phyloP scores from a whole-genome alignment of 2,797 vertebrate species.

The Falco berigora region DNA sequence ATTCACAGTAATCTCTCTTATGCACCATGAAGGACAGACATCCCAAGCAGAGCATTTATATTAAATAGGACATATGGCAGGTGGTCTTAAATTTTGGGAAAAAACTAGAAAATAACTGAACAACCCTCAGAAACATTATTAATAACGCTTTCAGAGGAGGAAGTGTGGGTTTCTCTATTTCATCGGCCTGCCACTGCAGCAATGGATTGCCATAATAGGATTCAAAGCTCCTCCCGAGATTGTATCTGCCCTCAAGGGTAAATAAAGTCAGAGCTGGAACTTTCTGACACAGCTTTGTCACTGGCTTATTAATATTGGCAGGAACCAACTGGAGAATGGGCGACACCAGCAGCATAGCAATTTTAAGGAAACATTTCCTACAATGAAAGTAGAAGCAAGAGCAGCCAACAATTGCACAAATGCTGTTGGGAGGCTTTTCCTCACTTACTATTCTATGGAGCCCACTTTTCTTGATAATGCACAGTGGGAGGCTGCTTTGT shows the following conservation, averaged over 20 bases:
- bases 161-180: not conserved
- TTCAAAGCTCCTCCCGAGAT: not conserved
- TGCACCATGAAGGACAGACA: not conserved
- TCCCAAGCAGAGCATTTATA: not conserved
- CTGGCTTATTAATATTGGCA: not conserved
- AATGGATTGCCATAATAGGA: not conserved
- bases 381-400: not conserved
- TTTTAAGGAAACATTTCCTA: not conserved
- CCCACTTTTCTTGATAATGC: not conserved
- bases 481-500: not conserved
- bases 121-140: not conserved
- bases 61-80: not conserved
- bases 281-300: slow-evolving; percentile 18
- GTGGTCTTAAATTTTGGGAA: not conserved
- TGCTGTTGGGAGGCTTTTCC: not conserved
- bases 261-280: slow-evolving; percentile 11
- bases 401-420: not conserved
- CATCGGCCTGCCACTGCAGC: not conserved
- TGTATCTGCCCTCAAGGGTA: slow-evolving; percentile 38
- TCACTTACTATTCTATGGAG: not conserved
- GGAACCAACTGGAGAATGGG: not conserved
- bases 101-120: not conserved
- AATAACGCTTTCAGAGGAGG: not conserved
- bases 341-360: not conserved
- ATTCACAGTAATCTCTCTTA: not conserved